Conservation (phyloP, 2,113 vertebrate species). For the Cephalopterus ornatus region DNA sequence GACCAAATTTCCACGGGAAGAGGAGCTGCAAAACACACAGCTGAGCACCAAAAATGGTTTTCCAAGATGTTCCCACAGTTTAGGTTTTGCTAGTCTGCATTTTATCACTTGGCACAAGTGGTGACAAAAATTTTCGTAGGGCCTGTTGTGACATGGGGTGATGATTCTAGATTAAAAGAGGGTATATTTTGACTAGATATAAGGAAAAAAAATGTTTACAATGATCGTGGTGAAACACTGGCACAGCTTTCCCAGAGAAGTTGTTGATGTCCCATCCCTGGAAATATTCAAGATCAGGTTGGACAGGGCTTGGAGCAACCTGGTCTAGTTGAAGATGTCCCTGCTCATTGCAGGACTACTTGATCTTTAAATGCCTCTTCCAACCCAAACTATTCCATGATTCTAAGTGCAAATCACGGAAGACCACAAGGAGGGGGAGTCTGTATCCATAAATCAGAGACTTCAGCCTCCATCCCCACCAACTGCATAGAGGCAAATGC, state of each 20-base stretch:
- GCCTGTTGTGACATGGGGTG: background rate
- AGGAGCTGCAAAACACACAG: background rate
- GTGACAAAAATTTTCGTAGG: background rate
- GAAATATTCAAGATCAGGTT: background rate
- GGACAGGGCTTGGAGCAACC: accelerated
- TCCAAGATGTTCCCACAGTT: background rate
- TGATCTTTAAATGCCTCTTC: background rate
- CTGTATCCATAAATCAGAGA: background rate
- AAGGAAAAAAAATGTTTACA: background rate
- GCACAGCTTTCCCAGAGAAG: background rate
- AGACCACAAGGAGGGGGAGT: background rate
- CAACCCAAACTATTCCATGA: background rate
- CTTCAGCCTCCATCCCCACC: background rate
- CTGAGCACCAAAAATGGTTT: background rate
- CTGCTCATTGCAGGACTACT: background rate
- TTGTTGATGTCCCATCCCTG: background rate
- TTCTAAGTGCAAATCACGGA: background rate
- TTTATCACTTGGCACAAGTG: background rate
- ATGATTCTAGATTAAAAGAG: background rate
- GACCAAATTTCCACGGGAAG: background rate
- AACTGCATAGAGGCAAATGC: background rate
- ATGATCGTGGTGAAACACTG: accelerated
- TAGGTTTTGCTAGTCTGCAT: background rate
- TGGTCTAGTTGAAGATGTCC: background rate
- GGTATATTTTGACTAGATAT: background rate